Evolutionary conservation across 2,113 vertebrate species (phyloP), one percentile per base, ranked within the genome.

Genomic region (Neotragus moschatus): DNA sequence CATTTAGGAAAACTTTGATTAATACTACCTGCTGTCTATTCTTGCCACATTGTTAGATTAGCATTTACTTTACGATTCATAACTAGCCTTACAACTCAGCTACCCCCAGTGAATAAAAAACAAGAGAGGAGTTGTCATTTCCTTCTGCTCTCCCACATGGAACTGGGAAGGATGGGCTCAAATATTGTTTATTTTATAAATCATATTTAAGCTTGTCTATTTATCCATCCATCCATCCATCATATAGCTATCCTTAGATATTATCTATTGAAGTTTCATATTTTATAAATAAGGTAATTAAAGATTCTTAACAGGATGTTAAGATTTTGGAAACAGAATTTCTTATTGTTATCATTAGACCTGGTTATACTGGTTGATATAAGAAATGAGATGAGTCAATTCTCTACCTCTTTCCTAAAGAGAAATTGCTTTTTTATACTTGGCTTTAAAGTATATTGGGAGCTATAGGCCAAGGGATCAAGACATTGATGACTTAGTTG

Each of bases 301-400:
- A 77, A 12, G 23, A 19, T 96, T 95, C 36, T 89, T 91, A 77
- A 47, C 2, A 63, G 36, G 8, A 75, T 60, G 28, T 45, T 60
- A 56, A 43, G 26, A 77, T 92, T 95, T 86, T 19, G 91, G 84
- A 90, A 93, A 94, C 49, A 85, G 6, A 80, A 93, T 91, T 75
- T 84, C 33, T 80, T 66, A 1, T 77, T 70, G 49, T 82, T 92
- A 47, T 56, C 80, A 60, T 49, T 10, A 84, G 94, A 25, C 47
- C n/a, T 1, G 23, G 73, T 91, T 75, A 10, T 88, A 80, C 2
- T 30, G 33, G 43, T 19, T 91, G 63, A 75, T 82, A 26, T 63
- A 79, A 49, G 10, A 82, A 88, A 79, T 58, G 28, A 70, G 21
- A 80, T 82, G 53, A 86, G 33, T 91, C n/a, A 26, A 16, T 82